Evolutionary conservation across 2,888 invertebrate species (phyloP).

Genomic region (Bembecia ichneumoniformis): DNA sequence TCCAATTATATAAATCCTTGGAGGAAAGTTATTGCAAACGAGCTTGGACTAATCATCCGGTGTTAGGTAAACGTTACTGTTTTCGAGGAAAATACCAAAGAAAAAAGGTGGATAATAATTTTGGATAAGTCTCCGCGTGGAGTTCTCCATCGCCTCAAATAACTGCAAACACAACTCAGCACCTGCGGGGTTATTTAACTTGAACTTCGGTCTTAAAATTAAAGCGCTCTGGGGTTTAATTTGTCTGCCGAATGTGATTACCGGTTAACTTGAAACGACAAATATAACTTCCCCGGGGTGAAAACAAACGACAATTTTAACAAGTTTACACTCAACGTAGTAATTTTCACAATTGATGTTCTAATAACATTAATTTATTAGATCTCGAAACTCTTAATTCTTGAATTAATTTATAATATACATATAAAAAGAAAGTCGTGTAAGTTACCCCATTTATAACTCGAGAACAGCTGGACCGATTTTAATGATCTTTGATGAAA

Average conservation of each 20-base stretch:
- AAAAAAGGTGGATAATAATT: constrained; percentile 1
- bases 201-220: constrained; percentile 31
- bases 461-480: too few relatives aligned
- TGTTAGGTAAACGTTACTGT: background rate
- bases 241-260: constrained; percentile 38
- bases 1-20: too few relatives aligned
- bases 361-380: background rate
- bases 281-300: constrained; percentile 25
- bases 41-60: too few relatives aligned
- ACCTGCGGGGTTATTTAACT: constrained; percentile 38
- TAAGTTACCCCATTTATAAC: too few relatives aligned
- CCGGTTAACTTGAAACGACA: constrained; percentile 33
- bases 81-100: constrained; percentile 5
- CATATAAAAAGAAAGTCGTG: too few relatives aligned
- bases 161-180: constrained; percentile 37
- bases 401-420: too few relatives aligned
- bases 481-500: too few relatives aligned
- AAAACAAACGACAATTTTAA: constrained; percentile 31
- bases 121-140: constrained; percentile 21
- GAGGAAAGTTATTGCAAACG: too few relatives aligned
- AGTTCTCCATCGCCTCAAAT: constrained; percentile 34
- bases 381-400: too few relatives aligned
- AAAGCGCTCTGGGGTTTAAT: constrained; percentile 33
- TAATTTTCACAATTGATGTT: background rate
- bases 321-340: constrained; percentile 9